A percentile compares a stretch with the other conserved stretches of the same genome.
These are phyloP conservation scores for Eolophus roseicapilla DNA, from an alignment of 2,113 vertebrate species.

Conservation along the genomic window DNA sequence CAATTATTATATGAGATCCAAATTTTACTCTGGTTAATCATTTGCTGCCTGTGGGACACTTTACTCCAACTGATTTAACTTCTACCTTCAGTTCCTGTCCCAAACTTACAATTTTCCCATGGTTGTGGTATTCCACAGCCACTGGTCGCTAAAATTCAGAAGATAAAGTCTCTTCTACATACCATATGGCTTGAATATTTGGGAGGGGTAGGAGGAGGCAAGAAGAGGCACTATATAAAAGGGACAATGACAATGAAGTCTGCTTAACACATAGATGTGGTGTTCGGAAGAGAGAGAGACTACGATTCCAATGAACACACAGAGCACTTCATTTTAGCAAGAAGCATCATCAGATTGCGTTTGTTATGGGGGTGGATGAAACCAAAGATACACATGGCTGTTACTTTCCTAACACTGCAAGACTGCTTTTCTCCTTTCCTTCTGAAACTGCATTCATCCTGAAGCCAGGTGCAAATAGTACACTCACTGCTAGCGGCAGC, in stretches of 20 bases:
- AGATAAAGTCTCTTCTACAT: background rate
- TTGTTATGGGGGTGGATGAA: background rate
- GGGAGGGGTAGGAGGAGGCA: background rate
- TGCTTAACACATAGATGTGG: background rate
- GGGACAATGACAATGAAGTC: background rate
- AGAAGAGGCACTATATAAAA: background rate
- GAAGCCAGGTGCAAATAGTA: background rate
- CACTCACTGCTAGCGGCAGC: background rate
- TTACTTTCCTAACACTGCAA: background rate
- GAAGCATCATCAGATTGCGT: background rate
- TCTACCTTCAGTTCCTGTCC: background rate
- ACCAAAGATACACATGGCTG: background rate
- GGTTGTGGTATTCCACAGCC: background rate
- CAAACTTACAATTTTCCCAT: background rate
- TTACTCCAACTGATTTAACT: background rate
- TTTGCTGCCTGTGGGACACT: background rate
- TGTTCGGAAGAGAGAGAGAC: background rate
- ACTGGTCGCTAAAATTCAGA: background rate
- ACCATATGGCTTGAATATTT: background rate
- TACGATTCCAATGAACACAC: background rate
- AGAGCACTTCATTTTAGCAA: background rate
- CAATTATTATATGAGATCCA: background rate
- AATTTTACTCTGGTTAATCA: background rate
- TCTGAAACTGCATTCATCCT: background rate
- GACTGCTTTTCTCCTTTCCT: background rate